A percentile compares a stretch with the other conserved stretches of the same genome.
phyloP scores from a whole-genome alignment of 2,797 vertebrate species.

The Carduelis carduelis region DNA sequence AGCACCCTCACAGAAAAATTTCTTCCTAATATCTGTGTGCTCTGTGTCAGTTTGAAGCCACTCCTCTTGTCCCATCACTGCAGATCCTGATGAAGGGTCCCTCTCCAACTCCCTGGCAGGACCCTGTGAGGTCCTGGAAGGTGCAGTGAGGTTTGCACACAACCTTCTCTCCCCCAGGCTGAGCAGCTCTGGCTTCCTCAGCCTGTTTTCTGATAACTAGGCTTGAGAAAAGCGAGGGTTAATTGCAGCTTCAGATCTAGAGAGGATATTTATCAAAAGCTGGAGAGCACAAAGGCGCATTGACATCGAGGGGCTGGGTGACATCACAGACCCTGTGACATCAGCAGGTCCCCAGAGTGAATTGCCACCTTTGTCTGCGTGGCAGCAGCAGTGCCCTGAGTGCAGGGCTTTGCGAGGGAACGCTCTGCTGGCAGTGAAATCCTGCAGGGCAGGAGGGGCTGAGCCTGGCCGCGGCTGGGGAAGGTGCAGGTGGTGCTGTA shows the following conservation, averaged over 20 bases:
- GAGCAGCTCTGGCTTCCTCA: background rate
- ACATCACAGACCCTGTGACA: conserved; percentile 51
- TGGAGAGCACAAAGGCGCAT: conserved; percentile 64
- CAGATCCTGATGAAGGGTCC: background rate
- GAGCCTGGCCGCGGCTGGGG: background rate
- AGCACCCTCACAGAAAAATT: background rate
- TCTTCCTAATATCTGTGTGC: too few relatives aligned
- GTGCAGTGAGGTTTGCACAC: background rate
- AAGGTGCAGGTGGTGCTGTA: background rate
- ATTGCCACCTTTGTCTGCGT: conserved; percentile 69
- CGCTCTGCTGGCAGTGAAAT: background rate
- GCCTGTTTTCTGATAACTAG: background rate
- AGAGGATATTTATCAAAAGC: background rate
- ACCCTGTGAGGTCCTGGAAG: background rate
- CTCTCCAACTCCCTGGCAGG: background rate
- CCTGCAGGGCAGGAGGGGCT: background rate
- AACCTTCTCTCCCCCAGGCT: background rate
- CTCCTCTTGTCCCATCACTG: background rate
- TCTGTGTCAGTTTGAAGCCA: too few relatives aligned
- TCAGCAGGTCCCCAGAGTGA: conserved; percentile 57
- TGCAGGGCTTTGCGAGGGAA: conserved; percentile 12
- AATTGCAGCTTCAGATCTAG: conserved; percentile 4
- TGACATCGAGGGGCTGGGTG: conserved; percentile 53
- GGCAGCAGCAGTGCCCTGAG: conserved; percentile 4
- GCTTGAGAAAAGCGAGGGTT: conserved; percentile 26